Percentiles rank a stretch among this genome's conserved stretches.
phyloP scores from a whole-genome alignment of 2,888 invertebrate species.

The Yponomeuta malinellus region DNA sequence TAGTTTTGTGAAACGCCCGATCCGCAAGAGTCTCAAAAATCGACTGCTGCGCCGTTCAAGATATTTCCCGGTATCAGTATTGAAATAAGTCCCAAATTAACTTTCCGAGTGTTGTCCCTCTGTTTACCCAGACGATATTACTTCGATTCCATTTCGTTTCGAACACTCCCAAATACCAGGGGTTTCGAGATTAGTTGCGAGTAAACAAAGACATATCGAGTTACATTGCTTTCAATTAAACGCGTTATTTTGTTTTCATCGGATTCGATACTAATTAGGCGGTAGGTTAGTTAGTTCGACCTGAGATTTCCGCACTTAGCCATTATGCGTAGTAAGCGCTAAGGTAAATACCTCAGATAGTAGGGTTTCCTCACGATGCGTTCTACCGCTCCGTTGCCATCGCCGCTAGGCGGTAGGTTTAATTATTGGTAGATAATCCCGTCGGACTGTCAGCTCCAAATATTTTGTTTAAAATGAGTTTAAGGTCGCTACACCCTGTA shows the following conservation, averaged over 20 bases:
- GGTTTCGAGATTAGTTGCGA: background rate
- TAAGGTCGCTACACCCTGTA: too few relatives aligned
- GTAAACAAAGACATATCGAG: background rate
- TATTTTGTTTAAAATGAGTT: too few relatives aligned
- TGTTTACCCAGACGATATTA: background rate
- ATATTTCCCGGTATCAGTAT: too few relatives aligned
- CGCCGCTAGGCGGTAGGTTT: background rate
- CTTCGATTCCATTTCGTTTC: background rate
- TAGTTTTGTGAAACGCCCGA: too few relatives aligned
- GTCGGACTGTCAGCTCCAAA: too few relatives aligned
- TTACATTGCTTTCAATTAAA: background rate
- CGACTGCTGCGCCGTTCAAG: too few relatives aligned
- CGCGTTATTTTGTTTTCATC: background rate
- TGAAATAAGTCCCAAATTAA: too few relatives aligned
- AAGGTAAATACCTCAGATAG: too few relatives aligned
- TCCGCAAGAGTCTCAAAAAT: too few relatives aligned
- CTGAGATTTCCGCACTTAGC: too few relatives aligned
- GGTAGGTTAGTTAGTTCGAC: background rate
- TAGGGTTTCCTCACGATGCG: background rate
- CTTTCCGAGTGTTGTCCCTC: background rate
- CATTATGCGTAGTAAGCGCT: too few relatives aligned
- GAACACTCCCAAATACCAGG: background rate
- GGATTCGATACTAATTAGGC: background rate
- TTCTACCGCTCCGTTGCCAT: too few relatives aligned
- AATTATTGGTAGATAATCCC: background rate